Evolutionary conservation across 2,113 vertebrate genomes (phyloP).

Genomic region (Eulacestoma nigropectus): DNA sequence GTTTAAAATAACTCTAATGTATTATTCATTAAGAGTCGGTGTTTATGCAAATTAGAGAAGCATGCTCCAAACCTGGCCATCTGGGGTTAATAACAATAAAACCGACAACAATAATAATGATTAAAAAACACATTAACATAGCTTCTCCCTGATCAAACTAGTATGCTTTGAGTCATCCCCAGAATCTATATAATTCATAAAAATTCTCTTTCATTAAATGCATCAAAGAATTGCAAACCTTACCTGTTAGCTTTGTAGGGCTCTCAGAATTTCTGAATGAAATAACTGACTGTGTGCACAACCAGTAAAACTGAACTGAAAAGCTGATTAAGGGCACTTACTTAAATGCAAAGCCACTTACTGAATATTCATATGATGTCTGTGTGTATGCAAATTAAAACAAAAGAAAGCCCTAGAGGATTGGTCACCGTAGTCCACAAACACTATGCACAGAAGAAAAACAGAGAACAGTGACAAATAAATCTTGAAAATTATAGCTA

Average conservation of each 20-base stretch:
- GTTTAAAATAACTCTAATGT: slow-evolving; percentile 82
- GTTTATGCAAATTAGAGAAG: slow-evolving; percentile 83
- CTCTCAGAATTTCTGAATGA: slow-evolving; percentile 79
- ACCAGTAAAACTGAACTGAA: slow-evolving; percentile 87
- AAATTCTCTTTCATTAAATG: slow-evolving; percentile 68
- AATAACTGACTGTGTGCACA: slow-evolving; percentile 77
- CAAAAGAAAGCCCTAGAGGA: slow-evolving; percentile 70
- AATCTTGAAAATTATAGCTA: slow-evolving; percentile 58
- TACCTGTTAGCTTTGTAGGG: slow-evolving; percentile 83
- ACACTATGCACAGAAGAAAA: slow-evolving; percentile 59
- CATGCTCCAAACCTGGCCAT: slow-evolving; percentile 68
- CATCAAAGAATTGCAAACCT: slow-evolving; percentile 70
- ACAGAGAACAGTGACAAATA: slow-evolving; percentile 62
- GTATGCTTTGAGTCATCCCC: slow-evolving; percentile 38
- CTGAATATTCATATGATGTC: slow-evolving; percentile 98
- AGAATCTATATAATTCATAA: slow-evolving; percentile 64
- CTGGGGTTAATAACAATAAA: slow-evolving; percentile 37
- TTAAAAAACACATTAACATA: fast-evolving
- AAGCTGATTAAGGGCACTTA: slow-evolving; percentile 89
- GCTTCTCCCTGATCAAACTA: not conserved
- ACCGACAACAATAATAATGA: not conserved
- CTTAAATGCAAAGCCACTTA: slow-evolving; percentile 83
- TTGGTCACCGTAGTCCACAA: slow-evolving; percentile 71
- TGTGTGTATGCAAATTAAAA: slow-evolving; percentile 94
- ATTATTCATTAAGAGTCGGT: slow-evolving; percentile 86